These are phyloP conservation scores for Antheraea pernyi DNA, from an alignment of 1,140 invertebrate species.

Conservation along the genomic window DNA sequence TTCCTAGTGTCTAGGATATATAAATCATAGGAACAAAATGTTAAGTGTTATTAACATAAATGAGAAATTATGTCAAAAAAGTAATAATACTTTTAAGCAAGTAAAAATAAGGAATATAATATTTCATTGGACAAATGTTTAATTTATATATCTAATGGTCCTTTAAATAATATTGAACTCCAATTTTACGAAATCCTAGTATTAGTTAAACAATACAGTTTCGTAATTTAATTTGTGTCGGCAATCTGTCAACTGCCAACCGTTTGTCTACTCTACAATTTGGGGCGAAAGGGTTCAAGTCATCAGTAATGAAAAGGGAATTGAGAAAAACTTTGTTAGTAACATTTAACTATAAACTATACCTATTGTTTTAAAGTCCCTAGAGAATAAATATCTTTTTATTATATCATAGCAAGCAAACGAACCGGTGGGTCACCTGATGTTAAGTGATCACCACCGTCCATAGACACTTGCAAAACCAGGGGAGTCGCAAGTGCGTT, in stretches of 20 bases:
- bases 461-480: too few relatives aligned
- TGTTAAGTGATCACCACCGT: too few relatives aligned
- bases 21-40: too few relatives aligned
- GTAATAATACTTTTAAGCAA: too few relatives aligned
- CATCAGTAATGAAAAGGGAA: neutral
- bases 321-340: neutral
- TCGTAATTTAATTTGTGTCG: neutral
- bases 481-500: too few relatives aligned
- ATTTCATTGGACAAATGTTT: neutral
- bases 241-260: neutral
- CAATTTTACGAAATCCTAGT: neutral
- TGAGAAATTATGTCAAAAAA: too few relatives aligned
- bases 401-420: too few relatives aligned
- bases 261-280: neutral
- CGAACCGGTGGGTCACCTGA: too few relatives aligned
- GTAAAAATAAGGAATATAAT: neutral
- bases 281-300: neutral
- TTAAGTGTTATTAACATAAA: too few relatives aligned
- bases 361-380: too few relatives aligned
- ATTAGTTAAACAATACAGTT: neutral
- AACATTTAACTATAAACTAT: neutral
- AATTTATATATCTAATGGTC: neutral
- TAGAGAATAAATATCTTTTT: too few relatives aligned
- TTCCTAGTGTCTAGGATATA: too few relatives aligned
- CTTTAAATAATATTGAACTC: neutral